Percentiles rank a stretch among this genome's conserved stretches.
These are phyloP conservation scores for Carassius carassius DNA, from an alignment of 2,113 vertebrate species.

Conservation along the genomic window DNA sequence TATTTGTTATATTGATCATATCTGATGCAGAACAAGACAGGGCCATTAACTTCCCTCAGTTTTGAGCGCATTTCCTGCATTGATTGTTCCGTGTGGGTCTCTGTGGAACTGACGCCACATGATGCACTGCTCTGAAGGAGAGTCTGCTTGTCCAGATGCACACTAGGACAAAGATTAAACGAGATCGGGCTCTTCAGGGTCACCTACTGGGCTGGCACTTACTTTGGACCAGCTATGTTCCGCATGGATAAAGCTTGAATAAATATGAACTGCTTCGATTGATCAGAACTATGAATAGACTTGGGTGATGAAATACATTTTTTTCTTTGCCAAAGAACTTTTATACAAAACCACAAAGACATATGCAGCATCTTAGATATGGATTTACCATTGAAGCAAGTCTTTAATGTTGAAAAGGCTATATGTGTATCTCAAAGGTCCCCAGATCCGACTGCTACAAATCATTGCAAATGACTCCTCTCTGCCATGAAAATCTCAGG, in stretches of 20 bases:
- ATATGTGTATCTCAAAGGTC: neutral
- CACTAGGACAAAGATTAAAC: conserved; percentile 8
- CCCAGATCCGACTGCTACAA: neutral
- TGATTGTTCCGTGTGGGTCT: conserved; percentile 53
- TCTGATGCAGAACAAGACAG: conserved; percentile 55
- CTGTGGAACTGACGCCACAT: conserved; percentile 33
- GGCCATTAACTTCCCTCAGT: conserved; percentile 65
- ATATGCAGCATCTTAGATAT: neutral
- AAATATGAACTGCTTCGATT: conserved; percentile 18
- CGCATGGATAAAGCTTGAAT: conserved; percentile 13
- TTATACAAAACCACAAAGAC: conserved; percentile 1
- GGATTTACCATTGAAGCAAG: neutral
- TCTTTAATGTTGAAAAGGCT: neutral
- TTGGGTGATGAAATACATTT: neutral
- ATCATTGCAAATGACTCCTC: neutral
- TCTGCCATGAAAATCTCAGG: conserved; percentile 15
- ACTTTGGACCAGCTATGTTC: conserved; percentile 19
- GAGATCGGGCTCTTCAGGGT: conserved; percentile 18
- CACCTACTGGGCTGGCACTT: conserved; percentile 22
- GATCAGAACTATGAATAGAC: conserved; percentile 5
- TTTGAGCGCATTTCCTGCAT: conserved; percentile 64
- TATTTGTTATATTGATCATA: conserved; percentile 67
- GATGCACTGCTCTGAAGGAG: conserved; percentile 12
- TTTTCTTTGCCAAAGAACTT: neutral
- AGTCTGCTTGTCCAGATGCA: conserved; percentile 27